phyloP scores from a whole-genome alignment of 1,140 invertebrate genomes.

The Stegodyphus mimosarum region DNA sequence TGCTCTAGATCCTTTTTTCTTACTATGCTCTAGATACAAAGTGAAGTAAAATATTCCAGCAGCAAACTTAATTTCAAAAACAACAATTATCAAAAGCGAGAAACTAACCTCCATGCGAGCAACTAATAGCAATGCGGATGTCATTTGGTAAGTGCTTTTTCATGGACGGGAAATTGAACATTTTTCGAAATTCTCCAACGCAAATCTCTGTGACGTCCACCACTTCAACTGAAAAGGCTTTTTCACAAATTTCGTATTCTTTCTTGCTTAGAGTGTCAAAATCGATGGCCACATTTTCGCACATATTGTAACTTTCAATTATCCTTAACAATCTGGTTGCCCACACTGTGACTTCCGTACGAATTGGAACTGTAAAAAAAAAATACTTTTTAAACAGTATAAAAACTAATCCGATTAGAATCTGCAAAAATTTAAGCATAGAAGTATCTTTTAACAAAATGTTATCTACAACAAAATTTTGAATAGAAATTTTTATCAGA shows the following conservation, averaged over 20 bases:
- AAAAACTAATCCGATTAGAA: too few species aligned
- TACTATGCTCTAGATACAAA: too few species aligned
- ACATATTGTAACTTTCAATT: background rate
- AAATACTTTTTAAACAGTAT: too few species aligned
- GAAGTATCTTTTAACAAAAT: too few species aligned
- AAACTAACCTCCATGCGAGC: background rate
- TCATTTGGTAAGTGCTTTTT: background rate
- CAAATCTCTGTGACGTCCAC: background rate
- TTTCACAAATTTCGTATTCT: background rate
- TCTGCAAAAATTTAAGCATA: too few species aligned
- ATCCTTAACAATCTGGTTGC: background rate
- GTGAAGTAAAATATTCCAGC: too few species aligned
- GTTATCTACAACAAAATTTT: too few species aligned
- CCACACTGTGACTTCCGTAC: background rate
- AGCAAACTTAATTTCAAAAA: too few species aligned
- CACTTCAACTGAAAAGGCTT: background rate
- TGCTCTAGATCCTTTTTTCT: too few species aligned
- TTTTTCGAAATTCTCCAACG: background rate
- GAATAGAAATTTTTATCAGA: too few species aligned
- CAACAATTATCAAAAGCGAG: background rate
- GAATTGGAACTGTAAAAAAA: slow-evolving; percentile 1
- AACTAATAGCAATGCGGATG: background rate
- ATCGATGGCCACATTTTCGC: background rate
- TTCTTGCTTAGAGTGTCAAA: background rate
- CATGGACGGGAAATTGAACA: background rate